These are phyloP conservation scores for Nymphalis urticae DNA, from an alignment of 2,888 invertebrate species.

Conservation along the genomic window DNA sequence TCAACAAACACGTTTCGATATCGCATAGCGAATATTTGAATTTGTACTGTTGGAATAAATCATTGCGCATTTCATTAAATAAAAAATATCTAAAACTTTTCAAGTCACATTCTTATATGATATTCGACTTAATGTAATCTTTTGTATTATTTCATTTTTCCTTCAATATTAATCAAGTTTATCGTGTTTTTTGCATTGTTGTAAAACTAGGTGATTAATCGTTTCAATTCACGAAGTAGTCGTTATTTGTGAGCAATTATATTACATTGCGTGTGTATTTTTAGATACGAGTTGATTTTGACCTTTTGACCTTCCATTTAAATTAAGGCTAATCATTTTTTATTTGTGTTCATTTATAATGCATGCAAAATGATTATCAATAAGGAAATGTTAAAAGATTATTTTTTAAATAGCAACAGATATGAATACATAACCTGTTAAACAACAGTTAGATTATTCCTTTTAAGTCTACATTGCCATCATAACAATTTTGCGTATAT, in stretches of 20 bases:
- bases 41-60: not conserved
- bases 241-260: not conserved
- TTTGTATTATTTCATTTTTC: not conserved
- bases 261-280: not conserved
- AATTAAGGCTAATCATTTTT: constrained; percentile 32
- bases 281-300: constrained; percentile 43
- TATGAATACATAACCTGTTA: constrained; percentile 16
- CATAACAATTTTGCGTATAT: constrained; percentile 42
- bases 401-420: not conserved
- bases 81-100: not conserved
- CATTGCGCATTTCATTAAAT: not conserved
- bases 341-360: not conserved
- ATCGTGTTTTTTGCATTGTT: constrained; percentile 36
- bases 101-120: too few relatives aligned
- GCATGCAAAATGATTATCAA: not conserved
- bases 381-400: not conserved
- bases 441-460: constrained; percentile 27
- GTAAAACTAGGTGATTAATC: constrained; percentile 15
- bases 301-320: constrained; percentile 49
- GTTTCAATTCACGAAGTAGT: constrained; percentile 8
- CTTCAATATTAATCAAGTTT: not conserved
- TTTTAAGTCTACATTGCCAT: constrained; percentile 39
- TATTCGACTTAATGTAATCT: not conserved
- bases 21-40: constrained; percentile 23
- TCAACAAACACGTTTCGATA: constrained; percentile 33